A percentile compares a stretch with the other conserved stretches of the same genome.
Evolutionary conservation across 2,113 vertebrate genomes (phyloP).

Genomic region (Pipra filicauda): DNA sequence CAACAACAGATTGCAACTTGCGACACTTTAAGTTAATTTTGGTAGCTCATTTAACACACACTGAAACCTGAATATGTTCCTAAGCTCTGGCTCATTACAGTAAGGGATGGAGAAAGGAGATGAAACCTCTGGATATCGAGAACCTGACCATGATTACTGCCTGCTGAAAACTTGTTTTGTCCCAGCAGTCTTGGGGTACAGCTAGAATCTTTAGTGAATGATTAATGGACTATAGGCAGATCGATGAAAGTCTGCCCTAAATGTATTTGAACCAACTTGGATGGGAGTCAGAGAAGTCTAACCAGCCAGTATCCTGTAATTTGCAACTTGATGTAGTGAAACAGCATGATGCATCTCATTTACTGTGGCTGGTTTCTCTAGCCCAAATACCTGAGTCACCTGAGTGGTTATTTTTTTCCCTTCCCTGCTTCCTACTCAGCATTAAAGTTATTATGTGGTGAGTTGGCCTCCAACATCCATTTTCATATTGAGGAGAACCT

Average conservation of each 20-base stretch:
- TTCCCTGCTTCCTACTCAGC: constrained; percentile 3
- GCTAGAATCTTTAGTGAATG: constrained; percentile 51
- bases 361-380: constrained; percentile 49
- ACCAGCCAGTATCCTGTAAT: constrained; percentile 15
- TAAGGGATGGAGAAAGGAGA: constrained; percentile 56
- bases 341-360: constrained; percentile 44
- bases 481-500: neutral
- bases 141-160: constrained; percentile 52
- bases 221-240: constrained; percentile 52
- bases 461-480: neutral
- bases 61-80: constrained; percentile 62
- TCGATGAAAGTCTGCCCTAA: constrained; percentile 40
- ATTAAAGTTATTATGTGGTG: neutral
- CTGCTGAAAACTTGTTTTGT: constrained; percentile 66
- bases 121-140: constrained; percentile 51
- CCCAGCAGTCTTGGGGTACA: constrained; percentile 39
- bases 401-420: neutral
- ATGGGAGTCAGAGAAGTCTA: neutral
- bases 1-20: constrained; percentile 57
- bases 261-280: constrained; percentile 36
- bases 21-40: constrained; percentile 57
- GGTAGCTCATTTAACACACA: constrained; percentile 61
- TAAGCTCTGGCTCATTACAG: constrained; percentile 35
- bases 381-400: constrained; percentile 27
- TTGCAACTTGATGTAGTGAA: constrained; percentile 24